These are phyloP conservation scores for Craniophora ligustri DNA, from an alignment of 2,888 invertebrate species.

Conservation along the genomic window DNA sequence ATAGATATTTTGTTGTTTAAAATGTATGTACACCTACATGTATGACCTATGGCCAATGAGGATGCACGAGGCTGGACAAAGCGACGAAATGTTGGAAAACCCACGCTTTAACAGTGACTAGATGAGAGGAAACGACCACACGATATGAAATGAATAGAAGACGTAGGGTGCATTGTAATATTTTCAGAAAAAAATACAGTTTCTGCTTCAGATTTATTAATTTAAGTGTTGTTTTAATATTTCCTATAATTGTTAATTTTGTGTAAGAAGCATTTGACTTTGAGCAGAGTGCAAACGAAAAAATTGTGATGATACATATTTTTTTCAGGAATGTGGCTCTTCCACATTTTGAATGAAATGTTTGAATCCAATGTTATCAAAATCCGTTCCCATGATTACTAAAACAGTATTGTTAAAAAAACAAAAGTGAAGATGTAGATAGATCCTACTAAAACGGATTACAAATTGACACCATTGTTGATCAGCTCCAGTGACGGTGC, in stretches of 20 bases:
- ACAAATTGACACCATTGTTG: constrained; percentile 63
- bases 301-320: too few relatives aligned
- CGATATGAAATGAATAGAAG: too few relatives aligned
- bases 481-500: constrained; percentile 61
- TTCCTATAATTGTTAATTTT: too few relatives aligned
- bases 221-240: too few relatives aligned
- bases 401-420: constrained; percentile 14
- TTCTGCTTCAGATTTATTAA: too few relatives aligned
- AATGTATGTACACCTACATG: constrained; percentile 48
- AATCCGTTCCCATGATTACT: constrained; percentile 23
- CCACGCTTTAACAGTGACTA: background rate
- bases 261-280: too few relatives aligned
- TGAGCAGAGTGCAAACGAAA: too few relatives aligned
- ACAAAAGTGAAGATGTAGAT: constrained; percentile 32
- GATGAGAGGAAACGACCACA: background rate
- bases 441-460: constrained; percentile 56
- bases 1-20: constrained; percentile 53
- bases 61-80: constrained; percentile 6
- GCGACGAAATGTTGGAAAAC: background rate
- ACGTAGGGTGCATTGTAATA: too few relatives aligned
- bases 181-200: too few relatives aligned
- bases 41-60: constrained; percentile 29
- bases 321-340: background rate
- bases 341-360: too few relatives aligned
- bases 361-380: background rate